Evolutionary conservation across 2,797 vertebrate genomes (phyloP).

Genomic region (Enteromius radiatus): DNA sequence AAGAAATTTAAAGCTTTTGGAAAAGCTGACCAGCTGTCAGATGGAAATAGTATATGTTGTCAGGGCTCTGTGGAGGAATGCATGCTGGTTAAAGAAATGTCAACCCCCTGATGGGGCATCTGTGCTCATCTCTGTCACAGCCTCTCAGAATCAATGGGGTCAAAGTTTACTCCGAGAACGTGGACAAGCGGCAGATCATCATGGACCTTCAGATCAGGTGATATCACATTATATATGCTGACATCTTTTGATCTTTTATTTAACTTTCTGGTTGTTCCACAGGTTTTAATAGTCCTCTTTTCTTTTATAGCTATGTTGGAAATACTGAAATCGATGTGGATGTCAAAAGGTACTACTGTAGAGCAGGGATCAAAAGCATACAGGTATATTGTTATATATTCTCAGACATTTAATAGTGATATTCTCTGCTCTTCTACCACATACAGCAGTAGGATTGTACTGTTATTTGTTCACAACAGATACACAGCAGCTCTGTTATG

Average conservation of each 20-base stretch:
- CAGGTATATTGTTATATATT: conserved; percentile 80
- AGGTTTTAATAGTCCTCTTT: conserved; percentile 29
- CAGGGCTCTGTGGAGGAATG: conserved; percentile 55
- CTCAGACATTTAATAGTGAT: conserved; percentile 2
- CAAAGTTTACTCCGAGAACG: conserved; percentile 97
- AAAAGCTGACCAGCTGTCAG: conserved; percentile 46
- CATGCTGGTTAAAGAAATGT: conserved; percentile 28
- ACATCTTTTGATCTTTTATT: background rate
- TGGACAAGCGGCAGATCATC: conserved; percentile 97
- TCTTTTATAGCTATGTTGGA: conserved; percentile 88
- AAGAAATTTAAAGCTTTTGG: conserved; percentile 44
- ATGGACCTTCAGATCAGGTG: conserved; percentile 99
- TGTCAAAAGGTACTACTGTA: conserved; percentile 96
- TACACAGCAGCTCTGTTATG: background rate
- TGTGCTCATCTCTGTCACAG: conserved; percentile 72
- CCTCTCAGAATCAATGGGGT: conserved; percentile 96
- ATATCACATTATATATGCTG: conserved; percentile 49
- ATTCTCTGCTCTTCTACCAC: background rate
- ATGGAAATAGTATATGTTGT: conserved; percentile 71
- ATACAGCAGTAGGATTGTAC: background rate
- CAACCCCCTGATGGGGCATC: conserved; percentile 47
- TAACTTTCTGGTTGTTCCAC: background rate
- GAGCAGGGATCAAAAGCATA: conserved; percentile 96
- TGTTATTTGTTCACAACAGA: background rate
- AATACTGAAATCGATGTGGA: conserved; percentile 96